Percentiles rank a stretch among this genome's conserved stretches.
phyloP scores from a whole-genome alignment of 2,888 invertebrate genomes.

The Eupeodes latifasciatus region DNA sequence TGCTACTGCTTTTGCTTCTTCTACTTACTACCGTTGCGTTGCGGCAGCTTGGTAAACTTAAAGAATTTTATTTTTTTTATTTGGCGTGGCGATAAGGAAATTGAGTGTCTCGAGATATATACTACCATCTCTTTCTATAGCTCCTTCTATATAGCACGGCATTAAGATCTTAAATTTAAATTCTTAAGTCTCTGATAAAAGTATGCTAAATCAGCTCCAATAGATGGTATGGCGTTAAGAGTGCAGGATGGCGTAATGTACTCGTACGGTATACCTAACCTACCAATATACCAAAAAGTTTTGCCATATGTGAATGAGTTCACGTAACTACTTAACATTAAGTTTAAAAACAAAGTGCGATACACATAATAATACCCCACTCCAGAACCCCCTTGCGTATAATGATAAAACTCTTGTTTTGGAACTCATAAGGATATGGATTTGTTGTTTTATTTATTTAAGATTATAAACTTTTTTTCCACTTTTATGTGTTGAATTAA shows the following conservation, averaged over 20 bases:
- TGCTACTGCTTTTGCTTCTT: not conserved
- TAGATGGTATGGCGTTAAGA: slow-evolving; percentile 36
- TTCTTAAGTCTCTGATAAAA: slow-evolving; percentile 49
- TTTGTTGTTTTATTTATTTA: not conserved
- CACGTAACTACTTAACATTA: slow-evolving; percentile 67
- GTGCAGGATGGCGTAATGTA: not conserved
- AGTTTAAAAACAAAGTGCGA: slow-evolving; percentile 53
- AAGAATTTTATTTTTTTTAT: slow-evolving; percentile 24
- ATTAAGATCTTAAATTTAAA: slow-evolving; percentile 62
- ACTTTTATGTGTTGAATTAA: not conserved
- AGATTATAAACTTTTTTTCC: slow-evolving; percentile 4
- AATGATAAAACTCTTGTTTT: slow-evolving; percentile 18
- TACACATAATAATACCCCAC: slow-evolving; percentile 6
- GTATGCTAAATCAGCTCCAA: slow-evolving; percentile 58
- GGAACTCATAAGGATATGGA: not conserved
- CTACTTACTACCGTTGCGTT: not conserved
- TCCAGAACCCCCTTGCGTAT: not conserved
- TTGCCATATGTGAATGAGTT: slow-evolving; percentile 58
- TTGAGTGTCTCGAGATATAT: slow-evolving; percentile 17
- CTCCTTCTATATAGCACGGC: not conserved
- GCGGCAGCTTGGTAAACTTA: slow-evolving; percentile 40
- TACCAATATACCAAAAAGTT: slow-evolving; percentile 30
- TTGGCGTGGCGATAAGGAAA: slow-evolving; percentile 38
- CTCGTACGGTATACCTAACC: not conserved
- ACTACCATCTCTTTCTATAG: not conserved